phyloP scores from a whole-genome alignment of 1,140 invertebrate species.

The Pantala flavescens region DNA sequence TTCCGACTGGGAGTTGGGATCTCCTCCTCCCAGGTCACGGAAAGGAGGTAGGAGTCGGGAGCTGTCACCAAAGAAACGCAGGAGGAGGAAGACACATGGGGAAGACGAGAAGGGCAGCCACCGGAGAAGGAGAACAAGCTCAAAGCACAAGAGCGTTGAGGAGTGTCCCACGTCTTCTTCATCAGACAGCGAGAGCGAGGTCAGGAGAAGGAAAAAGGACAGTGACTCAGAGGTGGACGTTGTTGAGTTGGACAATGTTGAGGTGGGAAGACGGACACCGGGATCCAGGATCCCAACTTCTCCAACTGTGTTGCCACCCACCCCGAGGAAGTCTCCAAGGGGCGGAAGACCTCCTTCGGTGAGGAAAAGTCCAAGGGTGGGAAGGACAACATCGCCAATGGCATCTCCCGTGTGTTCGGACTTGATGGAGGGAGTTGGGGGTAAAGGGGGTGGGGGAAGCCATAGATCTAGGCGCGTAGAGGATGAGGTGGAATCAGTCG shows the following conservation, averaged over 20 bases:
- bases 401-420: constrained; percentile 14
- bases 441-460: constrained; percentile 1
- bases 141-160: background rate
- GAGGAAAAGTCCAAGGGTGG: background rate
- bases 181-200: background rate
- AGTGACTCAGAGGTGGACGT: constrained; percentile 17
- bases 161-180: background rate
- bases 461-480: background rate
- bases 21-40: background rate
- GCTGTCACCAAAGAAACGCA: background rate
- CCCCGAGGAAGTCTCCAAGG: constrained; percentile 17
- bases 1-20: background rate
- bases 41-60: background rate
- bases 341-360: background rate
- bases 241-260: background rate
- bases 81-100: background rate
- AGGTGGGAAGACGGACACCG: background rate
- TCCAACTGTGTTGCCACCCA: background rate
- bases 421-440: background rate
- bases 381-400: constrained; percentile 5
- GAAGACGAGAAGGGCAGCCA: background rate
- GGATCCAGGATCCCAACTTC: background rate
- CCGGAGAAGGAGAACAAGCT: constrained; percentile 12
- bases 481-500: background rate
- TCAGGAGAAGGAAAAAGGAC: background rate